These are phyloP conservation scores for Hirundichthys speculiger DNA, from an alignment of 2,113 vertebrate genomes.

Conservation along the genomic window DNA sequence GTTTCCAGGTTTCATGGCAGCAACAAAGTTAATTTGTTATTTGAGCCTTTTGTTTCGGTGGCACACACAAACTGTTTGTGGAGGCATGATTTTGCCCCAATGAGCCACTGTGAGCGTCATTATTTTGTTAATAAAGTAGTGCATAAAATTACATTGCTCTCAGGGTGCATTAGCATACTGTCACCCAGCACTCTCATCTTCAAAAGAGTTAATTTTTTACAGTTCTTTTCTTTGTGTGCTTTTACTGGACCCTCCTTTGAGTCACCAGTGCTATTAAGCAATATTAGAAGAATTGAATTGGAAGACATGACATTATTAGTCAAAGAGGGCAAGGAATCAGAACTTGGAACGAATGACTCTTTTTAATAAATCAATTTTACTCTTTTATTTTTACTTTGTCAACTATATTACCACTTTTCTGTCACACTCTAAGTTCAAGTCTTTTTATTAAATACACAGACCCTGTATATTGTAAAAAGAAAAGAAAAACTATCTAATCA, in stretches of 20 bases:
- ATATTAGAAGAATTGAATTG: constrained; percentile 61
- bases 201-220: constrained; percentile 38
- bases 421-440: constrained; percentile 29
- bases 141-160: constrained; percentile 37
- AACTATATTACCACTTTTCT: constrained; percentile 48
- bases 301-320: constrained; percentile 58
- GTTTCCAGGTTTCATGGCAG: not conserved
- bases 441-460: not conserved
- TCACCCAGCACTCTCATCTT: constrained; percentile 54
- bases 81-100: constrained; percentile 24
- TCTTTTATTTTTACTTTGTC: constrained; percentile 62
- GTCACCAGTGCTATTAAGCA: constrained; percentile 55
- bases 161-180: constrained; percentile 48
- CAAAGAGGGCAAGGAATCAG: constrained; percentile 57
- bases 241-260: constrained; percentile 35
- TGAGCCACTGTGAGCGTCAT: constrained; percentile 45
- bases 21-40: constrained; percentile 25
- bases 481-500: constrained; percentile 9
- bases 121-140: constrained; percentile 56
- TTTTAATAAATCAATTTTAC: constrained; percentile 65
- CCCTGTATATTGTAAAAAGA: not conserved
- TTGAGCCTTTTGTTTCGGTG: constrained; percentile 20
- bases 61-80: constrained; percentile 20
- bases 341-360: constrained; percentile 65
- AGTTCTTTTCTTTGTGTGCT: constrained; percentile 37